phyloP scores from a whole-genome alignment of 2,113 vertebrate genomes.

The Dendropsophus ebraccatus region DNA sequence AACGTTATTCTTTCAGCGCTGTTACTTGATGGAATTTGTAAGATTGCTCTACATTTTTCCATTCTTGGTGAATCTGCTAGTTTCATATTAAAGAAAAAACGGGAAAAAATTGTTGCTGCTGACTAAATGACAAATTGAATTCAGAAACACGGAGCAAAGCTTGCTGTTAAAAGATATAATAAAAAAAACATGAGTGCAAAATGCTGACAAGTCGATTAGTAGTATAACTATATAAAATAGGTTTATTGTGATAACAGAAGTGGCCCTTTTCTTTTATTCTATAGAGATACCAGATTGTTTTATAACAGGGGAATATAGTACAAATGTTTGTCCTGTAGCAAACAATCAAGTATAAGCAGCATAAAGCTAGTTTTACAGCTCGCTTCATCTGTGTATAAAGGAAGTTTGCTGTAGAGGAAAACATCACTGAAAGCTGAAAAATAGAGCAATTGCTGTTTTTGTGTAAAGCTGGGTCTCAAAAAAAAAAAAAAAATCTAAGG shows the following conservation, averaged over 20 bases:
- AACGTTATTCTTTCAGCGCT: neutral
- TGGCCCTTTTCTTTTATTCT: neutral
- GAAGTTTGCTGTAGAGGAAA: neutral
- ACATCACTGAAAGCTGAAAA: neutral
- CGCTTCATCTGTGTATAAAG: neutral
- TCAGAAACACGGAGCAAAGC: slow-evolving; percentile 31
- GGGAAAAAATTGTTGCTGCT: slow-evolving; percentile 32
- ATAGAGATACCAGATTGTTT: neutral
- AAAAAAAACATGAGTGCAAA: neutral
- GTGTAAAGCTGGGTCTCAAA: no score
- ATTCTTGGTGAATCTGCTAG: slow-evolving; percentile 21
- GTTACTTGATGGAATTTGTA: neutral
- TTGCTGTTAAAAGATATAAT: slow-evolving; percentile 27
- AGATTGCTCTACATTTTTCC: slow-evolving; percentile 16
- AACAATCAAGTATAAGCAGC: neutral
- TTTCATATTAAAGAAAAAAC: slow-evolving; percentile 34
- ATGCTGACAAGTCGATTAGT: slow-evolving; percentile 8
- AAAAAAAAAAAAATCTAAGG: no score
- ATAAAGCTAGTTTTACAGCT: neutral
- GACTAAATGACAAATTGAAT: slow-evolving; percentile 37
- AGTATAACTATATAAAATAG: slow-evolving; percentile 10
- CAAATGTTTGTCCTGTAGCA: slow-evolving; percentile 1
- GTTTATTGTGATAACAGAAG: slow-evolving; percentile 8
- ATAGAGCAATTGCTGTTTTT: no score
- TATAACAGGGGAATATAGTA: neutral